Percentiles rank a stretch among this genome's conserved stretches.
phyloP scores from a whole-genome alignment of 2,797 vertebrate species.

The Lepilemur septentrionalis region DNA sequence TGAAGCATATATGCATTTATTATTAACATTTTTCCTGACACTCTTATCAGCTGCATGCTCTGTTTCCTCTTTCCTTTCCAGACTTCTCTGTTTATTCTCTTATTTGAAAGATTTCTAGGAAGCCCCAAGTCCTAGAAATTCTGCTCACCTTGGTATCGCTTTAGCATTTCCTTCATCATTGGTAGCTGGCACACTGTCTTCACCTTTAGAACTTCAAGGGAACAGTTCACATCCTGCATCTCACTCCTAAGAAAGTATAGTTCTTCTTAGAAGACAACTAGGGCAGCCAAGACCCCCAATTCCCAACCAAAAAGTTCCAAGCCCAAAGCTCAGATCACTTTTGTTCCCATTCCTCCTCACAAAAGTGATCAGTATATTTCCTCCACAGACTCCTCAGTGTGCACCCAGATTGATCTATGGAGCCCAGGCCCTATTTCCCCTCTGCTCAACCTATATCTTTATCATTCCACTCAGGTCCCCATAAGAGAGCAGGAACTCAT shows the following conservation, averaged over 20 bases:
- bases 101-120: not conserved
- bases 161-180: constrained; percentile 58
- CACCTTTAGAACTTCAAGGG: not conserved
- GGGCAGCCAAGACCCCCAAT: not conserved
- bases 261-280: not conserved
- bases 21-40: not conserved
- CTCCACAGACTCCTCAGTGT: not conserved
- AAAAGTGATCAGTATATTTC: not conserved
- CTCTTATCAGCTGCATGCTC: not conserved
- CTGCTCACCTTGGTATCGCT: constrained; percentile 46
- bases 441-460: not conserved
- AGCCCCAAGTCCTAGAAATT: not conserved
- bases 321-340: not conserved
- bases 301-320: not conserved
- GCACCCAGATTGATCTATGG: not conserved
- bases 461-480: not conserved
- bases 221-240: constrained; percentile 20
- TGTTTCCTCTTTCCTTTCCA: not conserved
- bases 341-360: not conserved
- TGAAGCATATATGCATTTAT: not conserved
- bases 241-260: constrained; percentile 33
- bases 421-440: not conserved
- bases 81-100: not conserved
- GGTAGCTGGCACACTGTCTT: constrained; percentile 43
- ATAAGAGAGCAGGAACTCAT: not conserved